Evolutionary conservation across 2,113 vertebrate species (phyloP).

Genomic region (Neodon shergylaensis): DNA sequence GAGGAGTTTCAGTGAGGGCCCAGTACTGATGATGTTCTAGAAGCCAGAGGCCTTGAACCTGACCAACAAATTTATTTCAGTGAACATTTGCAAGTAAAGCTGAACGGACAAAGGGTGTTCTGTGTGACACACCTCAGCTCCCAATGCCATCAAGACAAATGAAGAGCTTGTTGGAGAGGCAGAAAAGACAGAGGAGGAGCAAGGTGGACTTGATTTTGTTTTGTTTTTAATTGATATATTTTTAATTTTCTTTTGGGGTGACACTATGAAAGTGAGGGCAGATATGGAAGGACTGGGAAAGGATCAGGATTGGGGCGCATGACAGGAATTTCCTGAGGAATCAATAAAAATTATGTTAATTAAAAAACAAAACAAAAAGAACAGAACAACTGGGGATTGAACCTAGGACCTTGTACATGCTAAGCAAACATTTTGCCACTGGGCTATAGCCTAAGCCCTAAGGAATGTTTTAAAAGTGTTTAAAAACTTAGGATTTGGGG

Average conservation of each 20-base stretch:
- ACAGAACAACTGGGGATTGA: background rate
- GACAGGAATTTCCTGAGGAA: background rate
- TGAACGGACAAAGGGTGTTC: background rate
- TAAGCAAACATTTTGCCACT: background rate
- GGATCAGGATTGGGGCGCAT: background rate
- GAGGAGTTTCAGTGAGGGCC: background rate
- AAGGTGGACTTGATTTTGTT: background rate
- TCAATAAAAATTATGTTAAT: background rate
- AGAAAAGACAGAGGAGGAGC: background rate
- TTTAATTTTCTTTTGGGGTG: background rate
- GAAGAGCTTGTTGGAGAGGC: background rate
- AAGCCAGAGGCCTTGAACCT: background rate
- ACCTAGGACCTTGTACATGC: background rate
- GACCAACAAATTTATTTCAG: background rate
- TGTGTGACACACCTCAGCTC: background rate
- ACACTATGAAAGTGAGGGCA: background rate
- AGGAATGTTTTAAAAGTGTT: constrained; percentile 1
- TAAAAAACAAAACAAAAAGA: background rate
- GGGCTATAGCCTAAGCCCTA: background rate
- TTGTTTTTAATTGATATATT: background rate
- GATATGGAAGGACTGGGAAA: background rate
- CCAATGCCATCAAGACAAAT: background rate
- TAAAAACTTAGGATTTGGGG: constrained; percentile 5
- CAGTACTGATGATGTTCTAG: background rate
- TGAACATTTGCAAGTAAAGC: background rate